Percentiles rank a stretch among this genome's conserved stretches.
Conservation (phyloP, 1,140 invertebrate species). For the Dendroctonus ponderosae region DNA sequence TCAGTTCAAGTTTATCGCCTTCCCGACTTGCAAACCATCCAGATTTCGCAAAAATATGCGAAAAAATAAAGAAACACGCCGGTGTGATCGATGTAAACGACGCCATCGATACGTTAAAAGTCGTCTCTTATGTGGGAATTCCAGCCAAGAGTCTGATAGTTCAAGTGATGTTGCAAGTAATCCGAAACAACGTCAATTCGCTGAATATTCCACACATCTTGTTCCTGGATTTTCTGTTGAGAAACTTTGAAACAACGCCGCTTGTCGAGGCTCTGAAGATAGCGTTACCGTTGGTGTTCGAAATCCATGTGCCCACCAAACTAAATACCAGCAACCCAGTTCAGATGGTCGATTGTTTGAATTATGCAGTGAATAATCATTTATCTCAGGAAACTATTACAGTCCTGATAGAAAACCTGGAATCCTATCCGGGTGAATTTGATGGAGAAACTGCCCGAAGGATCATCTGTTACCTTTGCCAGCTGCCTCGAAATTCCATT, state of each 20-base stretch:
- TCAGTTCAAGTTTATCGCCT: conserved; percentile 25
- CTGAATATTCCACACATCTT: conserved; percentile 61
- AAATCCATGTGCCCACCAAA: conserved; percentile 57
- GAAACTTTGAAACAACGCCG: conserved; percentile 52
- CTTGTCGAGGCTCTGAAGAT: conserved; percentile 59
- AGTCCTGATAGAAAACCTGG: conserved; percentile 52
- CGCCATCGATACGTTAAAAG: conserved; percentile 57
- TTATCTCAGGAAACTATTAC: conserved; percentile 54
- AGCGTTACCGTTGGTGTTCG: conserved; percentile 63
- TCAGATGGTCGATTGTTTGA: conserved; percentile 54
- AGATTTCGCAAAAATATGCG: conserved; percentile 54
- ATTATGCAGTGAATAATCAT: conserved; percentile 53
- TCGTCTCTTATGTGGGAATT: conserved; percentile 57
- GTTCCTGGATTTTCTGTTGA: conserved; percentile 60
- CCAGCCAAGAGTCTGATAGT: conserved; percentile 56
- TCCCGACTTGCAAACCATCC: conserved; percentile 43
- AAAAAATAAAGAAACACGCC: conserved; percentile 54
- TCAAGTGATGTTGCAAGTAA: conserved; percentile 61
- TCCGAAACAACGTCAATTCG: conserved; percentile 60
- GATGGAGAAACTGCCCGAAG: conserved; percentile 52
- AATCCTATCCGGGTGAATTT: conserved; percentile 51
- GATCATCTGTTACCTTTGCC: conserved; percentile 55
- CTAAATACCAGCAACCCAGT: conserved; percentile 55
- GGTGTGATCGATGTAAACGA: conserved; percentile 55
- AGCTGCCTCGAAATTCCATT: conserved; percentile 48